Conservation (phyloP, 2,113 vertebrate species). For the Entosphenus tridentatus region DNA sequence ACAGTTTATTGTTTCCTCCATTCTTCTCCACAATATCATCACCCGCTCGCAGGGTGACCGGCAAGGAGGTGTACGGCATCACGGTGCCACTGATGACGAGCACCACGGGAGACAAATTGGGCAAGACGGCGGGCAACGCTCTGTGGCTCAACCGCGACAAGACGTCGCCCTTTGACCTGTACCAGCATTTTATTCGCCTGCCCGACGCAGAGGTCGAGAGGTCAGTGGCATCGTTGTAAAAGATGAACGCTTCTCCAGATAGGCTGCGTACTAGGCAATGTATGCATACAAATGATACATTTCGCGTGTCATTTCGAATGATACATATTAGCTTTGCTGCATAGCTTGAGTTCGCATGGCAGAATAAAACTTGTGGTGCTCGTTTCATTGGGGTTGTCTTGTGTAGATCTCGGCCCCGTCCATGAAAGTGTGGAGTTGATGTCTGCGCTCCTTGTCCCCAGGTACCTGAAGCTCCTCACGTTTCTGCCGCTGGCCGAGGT, state of each 20-base stretch:
- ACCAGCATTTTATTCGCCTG: conserved; percentile 75
- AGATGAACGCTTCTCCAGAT: too few species aligned
- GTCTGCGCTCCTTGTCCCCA: conserved; percentile 11
- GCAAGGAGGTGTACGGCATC: conserved; percentile 65
- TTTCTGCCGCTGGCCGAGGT: conserved; percentile 67
- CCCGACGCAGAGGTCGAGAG: conserved; percentile 39
- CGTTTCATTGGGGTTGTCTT: conserved; percentile 6
- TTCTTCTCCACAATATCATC: too few species aligned
- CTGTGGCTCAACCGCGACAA: conserved; percentile 67
- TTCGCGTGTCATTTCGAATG: not conserved
- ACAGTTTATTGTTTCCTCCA: too few species aligned
- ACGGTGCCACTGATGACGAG: conserved; percentile 67
- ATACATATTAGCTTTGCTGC: not conserved
- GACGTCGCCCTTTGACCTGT: conserved; percentile 75
- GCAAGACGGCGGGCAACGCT: conserved; percentile 80
- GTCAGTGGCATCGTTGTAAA: conserved; percentile 19
- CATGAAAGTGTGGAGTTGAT: too few species aligned
- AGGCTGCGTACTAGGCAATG: not conserved
- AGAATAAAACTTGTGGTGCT: conserved; percentile 1
- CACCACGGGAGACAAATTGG: conserved; percentile 62
- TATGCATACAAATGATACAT: not conserved
- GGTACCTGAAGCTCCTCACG: conserved; percentile 74
- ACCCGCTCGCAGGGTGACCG: conserved; percentile 29
- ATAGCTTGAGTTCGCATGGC: too few species aligned
- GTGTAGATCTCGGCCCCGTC: too few species aligned